phyloP scores from a whole-genome alignment of 92 coral and sea anemone species.

The Scolanthus callimorphus region DNA sequence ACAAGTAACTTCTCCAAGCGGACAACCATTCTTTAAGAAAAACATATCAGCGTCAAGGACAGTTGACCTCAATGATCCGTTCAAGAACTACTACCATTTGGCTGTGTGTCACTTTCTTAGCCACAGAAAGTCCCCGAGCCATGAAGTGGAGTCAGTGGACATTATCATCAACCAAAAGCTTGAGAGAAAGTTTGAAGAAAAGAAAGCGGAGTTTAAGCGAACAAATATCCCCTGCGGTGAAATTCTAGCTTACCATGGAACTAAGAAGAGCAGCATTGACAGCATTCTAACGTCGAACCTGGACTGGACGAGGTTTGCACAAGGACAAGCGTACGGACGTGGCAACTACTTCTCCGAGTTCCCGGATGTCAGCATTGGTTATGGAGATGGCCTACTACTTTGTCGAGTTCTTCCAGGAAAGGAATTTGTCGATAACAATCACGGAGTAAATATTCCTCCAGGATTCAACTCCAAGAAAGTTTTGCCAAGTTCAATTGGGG shows the following conservation, averaged over 20 bases:
- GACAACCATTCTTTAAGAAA: not conserved
- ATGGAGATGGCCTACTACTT: not conserved
- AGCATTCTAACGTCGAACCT: constrained; percentile 13
- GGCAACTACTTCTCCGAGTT: constrained; percentile 33
- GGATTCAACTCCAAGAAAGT: not conserved
- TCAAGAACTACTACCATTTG: constrained; percentile 6
- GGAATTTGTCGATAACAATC: not conserved
- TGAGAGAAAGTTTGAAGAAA: constrained; percentile 12
- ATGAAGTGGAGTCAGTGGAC: constrained; percentile 10
- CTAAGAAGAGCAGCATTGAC: constrained; percentile 2
- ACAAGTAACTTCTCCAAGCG: not conserved
- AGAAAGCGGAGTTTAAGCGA: not conserved
- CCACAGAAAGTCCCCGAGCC: not conserved
- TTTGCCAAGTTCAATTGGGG: not conserved
- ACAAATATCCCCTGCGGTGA: constrained; percentile 17
- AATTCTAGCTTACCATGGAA: constrained; percentile 36
- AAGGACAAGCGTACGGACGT: constrained; percentile 23
- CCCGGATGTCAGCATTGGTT: constrained; percentile 5
- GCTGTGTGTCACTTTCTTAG: constrained; percentile 14
- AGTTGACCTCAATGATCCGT: constrained; percentile 18
- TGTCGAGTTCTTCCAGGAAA: not conserved
- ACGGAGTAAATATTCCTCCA: not conserved
- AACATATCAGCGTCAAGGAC: constrained; percentile 13
- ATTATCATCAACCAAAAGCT: constrained; percentile 25
- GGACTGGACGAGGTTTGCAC: constrained; percentile 6